Base-by-base conservation (phyloP, 2,888 invertebrate genomes). In the Stenodema calcarata region DNA sequence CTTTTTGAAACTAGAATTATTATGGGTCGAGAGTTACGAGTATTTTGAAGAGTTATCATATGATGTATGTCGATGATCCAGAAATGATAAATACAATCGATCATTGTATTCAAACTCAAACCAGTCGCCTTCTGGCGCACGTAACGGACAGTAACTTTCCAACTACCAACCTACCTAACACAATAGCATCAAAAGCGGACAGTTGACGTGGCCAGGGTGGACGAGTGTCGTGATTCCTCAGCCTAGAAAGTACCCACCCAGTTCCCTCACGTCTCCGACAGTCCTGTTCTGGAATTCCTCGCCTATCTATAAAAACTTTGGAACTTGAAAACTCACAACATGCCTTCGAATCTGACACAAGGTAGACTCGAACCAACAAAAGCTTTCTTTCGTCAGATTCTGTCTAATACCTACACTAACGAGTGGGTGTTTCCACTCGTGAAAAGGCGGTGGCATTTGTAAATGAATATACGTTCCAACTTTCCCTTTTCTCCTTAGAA, bases 41-140 rank as follows among this genome's bases (percentile, higher is more conserved):
- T n/a, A n/a, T n/a, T n/a, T n/a, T n/a, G n/a, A n/a, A n/a, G n/a
- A n/a, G n/a, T n/a, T n/a, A n/a, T n/a, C n/a, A n/a, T n/a, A 35
- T 35, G 2, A 35, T 4, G 7, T 7, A 35, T 2, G 2, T 4
- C 35, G 4, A 4, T 35, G 76, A 88, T 87, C 88, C 88, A 84
- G 87, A 87, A 81, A 44, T 54, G 18, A 54, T 27, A 62, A 35
- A 7, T 35, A 35, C 23, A 62, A 62, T 62, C 62, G 62, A 2
- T 62, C 23, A 42, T 42, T 42, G 47, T 12, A 47, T 12, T 47
- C 11, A 62, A 18, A 62, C 18, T 23, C 62, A 18, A 23, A 62
- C 23, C 62, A 54, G 7, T 54, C 1, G 27, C 35, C 62, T 23
- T 3, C 11, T 18, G 62, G 23, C 23, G 9, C 62, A 62, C 62